Base-by-base conservation (phyloP, 2,113 vertebrate species). In the Halichoeres trimaculatus region DNA sequence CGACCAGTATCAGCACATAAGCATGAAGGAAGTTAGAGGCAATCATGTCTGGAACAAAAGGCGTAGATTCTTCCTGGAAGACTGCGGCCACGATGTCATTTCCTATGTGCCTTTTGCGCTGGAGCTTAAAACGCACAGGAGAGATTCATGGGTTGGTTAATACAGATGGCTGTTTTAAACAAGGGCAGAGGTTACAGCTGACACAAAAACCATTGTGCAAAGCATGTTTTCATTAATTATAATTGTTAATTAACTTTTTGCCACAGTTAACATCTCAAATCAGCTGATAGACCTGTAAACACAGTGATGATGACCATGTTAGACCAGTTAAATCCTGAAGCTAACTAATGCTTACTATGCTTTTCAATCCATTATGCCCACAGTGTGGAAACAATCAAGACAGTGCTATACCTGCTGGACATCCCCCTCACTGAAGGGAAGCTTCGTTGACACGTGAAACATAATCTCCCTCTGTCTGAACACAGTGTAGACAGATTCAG, bases 11-110 rank as follows among this genome's bases (percentile, higher is more conserved):
- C 0, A 98, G 93, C 0, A 98, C 91, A 77, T 96, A 99, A 55
- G 97, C 96, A 0, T 98, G 97, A 54, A 99, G 91, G 87, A 99
- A 99, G 90, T 99, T 98, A 80, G 97, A 99, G 59, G 97, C 97
- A 0, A 99, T 98, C 96, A 98, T 97, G 89, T 99, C 97, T 0
- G 97, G 96, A 60, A 98, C 96, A 38, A 99, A 99, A 0, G 97
- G 97, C 0, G 97, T 98, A 87, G 96, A 95, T 82, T 96, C 95
- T 56, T 99, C 97, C 93, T 99, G 97, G 80, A 98, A 98, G 84
- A 98, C 94, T 55, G 96, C 83, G 0, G 96, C 96, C 86, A 98
- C 97, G 0, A 99, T 98, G 90, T 98, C 97, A 4, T 99, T 99
- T 58, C 97, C 97, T 20, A 99, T 97, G 86, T 99, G 98, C 26